These are phyloP conservation scores for Proterorhinus semilunaris DNA, from an alignment of 2,113 vertebrate species.

Conservation along the genomic window DNA sequence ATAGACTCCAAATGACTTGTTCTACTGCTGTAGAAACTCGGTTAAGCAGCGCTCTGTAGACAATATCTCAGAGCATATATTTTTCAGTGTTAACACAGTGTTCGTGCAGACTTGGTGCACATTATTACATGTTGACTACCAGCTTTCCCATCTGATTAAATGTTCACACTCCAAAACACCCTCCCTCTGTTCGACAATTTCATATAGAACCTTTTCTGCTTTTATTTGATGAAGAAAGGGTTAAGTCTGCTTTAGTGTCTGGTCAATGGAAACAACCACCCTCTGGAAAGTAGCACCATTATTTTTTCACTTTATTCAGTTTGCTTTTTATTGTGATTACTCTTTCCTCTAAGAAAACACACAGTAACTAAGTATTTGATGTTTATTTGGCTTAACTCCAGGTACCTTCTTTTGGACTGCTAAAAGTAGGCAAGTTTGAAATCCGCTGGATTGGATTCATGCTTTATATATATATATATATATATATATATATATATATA, in stretches of 20 bases:
- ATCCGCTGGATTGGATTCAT: no score
- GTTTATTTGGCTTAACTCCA: no score
- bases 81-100: no score
- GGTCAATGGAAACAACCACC: not conserved
- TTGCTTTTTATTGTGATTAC: no score
- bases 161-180: not conserved
- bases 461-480: no score
- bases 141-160: not conserved
- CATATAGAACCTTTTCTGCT: not conserved
- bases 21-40: constrained; percentile 57
- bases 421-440: no score
- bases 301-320: not conserved
- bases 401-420: no score
- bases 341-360: no score
- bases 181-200: not conserved
- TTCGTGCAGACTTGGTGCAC: not conserved
- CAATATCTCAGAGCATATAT: not conserved
- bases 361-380: no score
- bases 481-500: no score
- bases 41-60: constrained; percentile 54
- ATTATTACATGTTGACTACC: not conserved
- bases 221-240: not conserved
- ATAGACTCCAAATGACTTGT: constrained; percentile 59
- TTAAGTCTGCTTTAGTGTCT: not conserved
- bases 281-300: not conserved